Conservation (phyloP, 2,113 vertebrate genomes). For the Xyliphius kryptos region DNA sequence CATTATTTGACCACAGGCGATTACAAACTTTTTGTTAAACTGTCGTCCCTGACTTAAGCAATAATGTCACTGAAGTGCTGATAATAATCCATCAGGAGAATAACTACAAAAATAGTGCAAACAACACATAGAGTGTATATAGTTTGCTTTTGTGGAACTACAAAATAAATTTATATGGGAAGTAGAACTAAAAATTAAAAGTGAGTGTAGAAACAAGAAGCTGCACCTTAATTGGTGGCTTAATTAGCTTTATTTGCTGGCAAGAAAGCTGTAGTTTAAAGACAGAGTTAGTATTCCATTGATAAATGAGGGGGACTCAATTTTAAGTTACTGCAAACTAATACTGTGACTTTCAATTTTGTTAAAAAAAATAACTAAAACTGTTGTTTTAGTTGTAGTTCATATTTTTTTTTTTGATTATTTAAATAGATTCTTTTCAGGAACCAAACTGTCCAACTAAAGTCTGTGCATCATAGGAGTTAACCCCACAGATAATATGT, state of each 20-base stretch:
- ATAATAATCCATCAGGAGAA: neutral
- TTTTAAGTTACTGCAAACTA: neutral
- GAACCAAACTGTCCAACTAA: neutral
- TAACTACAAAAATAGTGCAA: neutral
- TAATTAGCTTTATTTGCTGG: neutral
- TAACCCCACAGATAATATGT: constrained; percentile 60
- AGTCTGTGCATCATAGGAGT: constrained; percentile 50
- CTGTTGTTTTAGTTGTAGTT: neutral
- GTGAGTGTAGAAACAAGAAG: neutral
- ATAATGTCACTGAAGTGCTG: too few relatives aligned
- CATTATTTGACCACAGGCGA: too few relatives aligned
- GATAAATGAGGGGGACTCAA: too few relatives aligned
- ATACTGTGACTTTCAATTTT: too few relatives aligned
- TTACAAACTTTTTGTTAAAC: too few relatives aligned
- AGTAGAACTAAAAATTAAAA: neutral
- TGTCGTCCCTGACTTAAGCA: too few relatives aligned
- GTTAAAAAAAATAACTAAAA: too few relatives aligned
- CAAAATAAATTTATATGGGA: neutral
- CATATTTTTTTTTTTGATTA: too few relatives aligned
- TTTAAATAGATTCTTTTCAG: too few relatives aligned
- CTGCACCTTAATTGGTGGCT: neutral
- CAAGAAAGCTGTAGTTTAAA: too few relatives aligned
- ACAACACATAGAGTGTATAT: neutral
- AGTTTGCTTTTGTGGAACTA: neutral
- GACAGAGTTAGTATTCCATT: too few relatives aligned